Base-by-base conservation (phyloP, 2,888 invertebrate genomes). In the Ophion ventricosus region DNA sequence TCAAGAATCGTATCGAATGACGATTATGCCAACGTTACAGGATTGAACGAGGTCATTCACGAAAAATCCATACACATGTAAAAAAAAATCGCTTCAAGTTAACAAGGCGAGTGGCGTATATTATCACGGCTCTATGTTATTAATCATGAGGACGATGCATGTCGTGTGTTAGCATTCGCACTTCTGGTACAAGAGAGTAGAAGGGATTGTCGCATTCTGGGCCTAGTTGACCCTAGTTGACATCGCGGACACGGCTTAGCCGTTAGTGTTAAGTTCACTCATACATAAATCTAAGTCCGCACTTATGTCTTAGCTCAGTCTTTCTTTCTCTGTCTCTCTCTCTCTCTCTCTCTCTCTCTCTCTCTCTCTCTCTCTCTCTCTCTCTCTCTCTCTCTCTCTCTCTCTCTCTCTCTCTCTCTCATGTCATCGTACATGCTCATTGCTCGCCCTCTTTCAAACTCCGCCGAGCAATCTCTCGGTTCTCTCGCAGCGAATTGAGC, bases 141-240 rank as follows among this genome's bases (percentile, higher is more conserved):
- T 82, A 84, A 82, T 84, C 66, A 79, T 73, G 82, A 79, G 63
- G 49, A 72, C 90, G 88, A 88, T 90, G 89, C 89, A 89, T 89
- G 84, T 84, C 72, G 82, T 84, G 84, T 79, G 82, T 88, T 91
- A 88, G 90, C 90, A 89, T 87, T 90, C 82, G 82, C 84, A 84
- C 84, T 84, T 84, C 84, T 79, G 82, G 84, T 59, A 73, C 43
- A 82, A 82, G 49, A 85, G 66, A 88, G 89, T 90, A 89, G 88
- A 88, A 89, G 90, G 91, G 92, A 92, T 92, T 91, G 92, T 91
- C 93, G 93, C 93, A 93, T 93, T 93, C 93, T 93, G 92, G 91
- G 91, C 87, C 92, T 91, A 93, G 92, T 93, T 93, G 91, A 93
- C 93, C 93, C 93, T 90, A 88, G 93, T 93, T 93, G 92, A 93